These are phyloP conservation scores for Notodonta ziczac DNA, from an alignment of 2,888 invertebrate genomes.

Conservation along the genomic window DNA sequence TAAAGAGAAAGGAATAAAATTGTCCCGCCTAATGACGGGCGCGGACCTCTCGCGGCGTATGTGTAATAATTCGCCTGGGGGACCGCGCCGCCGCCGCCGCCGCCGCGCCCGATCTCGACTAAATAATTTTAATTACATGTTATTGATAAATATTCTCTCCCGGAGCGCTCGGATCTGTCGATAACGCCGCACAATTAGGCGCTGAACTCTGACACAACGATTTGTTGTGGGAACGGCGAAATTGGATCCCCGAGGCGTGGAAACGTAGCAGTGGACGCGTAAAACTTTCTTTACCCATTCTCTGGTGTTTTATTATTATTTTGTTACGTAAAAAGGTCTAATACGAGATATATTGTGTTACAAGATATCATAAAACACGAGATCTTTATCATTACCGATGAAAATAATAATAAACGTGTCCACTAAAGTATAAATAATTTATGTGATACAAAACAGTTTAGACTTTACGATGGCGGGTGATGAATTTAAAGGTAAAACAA, in stretches of 20 bases:
- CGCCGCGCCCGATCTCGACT: slow-evolving; percentile 56
- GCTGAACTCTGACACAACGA: slow-evolving; percentile 78
- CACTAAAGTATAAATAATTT: slow-evolving; percentile 40
- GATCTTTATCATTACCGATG: slow-evolving; percentile 36
- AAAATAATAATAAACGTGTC: slow-evolving; percentile 45
- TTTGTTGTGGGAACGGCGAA: slow-evolving; percentile 80
- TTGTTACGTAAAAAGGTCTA: slow-evolving; percentile 2
- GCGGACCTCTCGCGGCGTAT: slow-evolving; percentile 78
- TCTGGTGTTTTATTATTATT: slow-evolving; percentile 4
- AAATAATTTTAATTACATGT: slow-evolving; percentile 84
- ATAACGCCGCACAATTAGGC: slow-evolving; percentile 79
- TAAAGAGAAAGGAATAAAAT: slow-evolving; percentile 82
- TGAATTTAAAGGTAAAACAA: slow-evolving; percentile 46
- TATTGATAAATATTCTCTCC: slow-evolving; percentile 81
- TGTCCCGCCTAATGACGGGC: slow-evolving; percentile 78
- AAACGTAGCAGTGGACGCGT: slow-evolving; percentile 29
- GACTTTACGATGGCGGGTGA: slow-evolving; percentile 41
- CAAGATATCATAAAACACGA: slow-evolving; percentile 28
- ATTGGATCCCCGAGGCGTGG: slow-evolving; percentile 61
- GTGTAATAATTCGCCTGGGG: slow-evolving; percentile 80
- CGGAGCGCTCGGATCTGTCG: slow-evolving; percentile 75
- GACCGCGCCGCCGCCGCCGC: slow-evolving; percentile 45
- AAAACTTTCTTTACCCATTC: slow-evolving; percentile 1
- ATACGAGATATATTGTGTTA: slow-evolving; percentile 27
- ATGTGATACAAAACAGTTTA: slow-evolving; percentile 42